These are phyloP conservation scores for Crotalus helleri DNA, from an alignment of 2,113 vertebrate species.

Conservation along the genomic window DNA sequence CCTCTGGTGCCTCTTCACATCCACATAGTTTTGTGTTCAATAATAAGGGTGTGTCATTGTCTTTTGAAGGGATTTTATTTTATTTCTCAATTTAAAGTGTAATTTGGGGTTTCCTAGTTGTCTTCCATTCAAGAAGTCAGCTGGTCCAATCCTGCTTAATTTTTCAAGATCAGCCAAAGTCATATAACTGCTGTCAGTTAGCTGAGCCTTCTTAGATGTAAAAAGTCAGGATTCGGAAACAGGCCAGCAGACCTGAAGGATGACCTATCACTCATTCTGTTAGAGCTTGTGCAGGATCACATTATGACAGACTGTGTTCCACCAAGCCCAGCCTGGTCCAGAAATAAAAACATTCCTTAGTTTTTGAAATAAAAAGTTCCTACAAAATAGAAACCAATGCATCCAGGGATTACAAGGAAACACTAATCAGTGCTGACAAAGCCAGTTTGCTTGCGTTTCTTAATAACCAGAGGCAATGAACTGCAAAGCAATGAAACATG, in stretches of 20 bases:
- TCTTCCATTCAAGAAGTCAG: not conserved
- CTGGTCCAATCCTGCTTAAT: not conserved
- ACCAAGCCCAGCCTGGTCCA: not conserved
- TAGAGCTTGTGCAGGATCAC: not conserved
- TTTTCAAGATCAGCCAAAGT: not conserved
- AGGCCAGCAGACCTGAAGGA: not conserved
- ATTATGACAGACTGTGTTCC: not conserved
- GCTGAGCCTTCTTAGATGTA: not conserved
- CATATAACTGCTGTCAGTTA: not conserved
- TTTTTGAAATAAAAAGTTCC: not conserved
- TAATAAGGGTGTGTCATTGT: not conserved
- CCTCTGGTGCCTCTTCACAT: not conserved
- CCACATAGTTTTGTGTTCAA: not conserved
- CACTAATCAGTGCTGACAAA: slow-evolving; percentile 21
- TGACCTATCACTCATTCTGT: not conserved
- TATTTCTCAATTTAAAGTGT: not conserved
- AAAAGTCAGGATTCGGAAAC: not conserved
- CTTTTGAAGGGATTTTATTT: not conserved
- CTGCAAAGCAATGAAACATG: slow-evolving; percentile 26
- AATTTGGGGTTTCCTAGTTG: not conserved
- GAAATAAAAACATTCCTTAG: not conserved
- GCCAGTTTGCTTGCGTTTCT: slow-evolving; percentile 17
- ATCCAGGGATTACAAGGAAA: slow-evolving; percentile 22
- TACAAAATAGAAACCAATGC: slow-evolving; percentile 17
- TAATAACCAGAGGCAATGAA: slow-evolving; percentile 17